A percentile compares a stretch with the other conserved stretches of the same genome.
phyloP scores from a whole-genome alignment of 2,888 invertebrate species.

The Oxytorus armatus region DNA sequence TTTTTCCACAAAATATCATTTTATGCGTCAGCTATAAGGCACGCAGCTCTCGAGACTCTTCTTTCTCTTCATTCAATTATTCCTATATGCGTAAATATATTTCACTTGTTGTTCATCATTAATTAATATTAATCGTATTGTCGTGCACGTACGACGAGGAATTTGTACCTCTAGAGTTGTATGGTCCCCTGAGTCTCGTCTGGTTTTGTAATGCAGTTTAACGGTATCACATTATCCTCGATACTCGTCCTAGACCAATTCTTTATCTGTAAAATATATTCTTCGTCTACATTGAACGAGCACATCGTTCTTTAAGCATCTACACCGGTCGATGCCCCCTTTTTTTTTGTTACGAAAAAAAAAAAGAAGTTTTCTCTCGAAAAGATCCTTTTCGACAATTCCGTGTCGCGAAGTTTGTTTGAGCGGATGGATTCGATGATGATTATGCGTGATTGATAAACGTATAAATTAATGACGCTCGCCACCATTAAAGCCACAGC shows the following conservation, averaged over 20 bases:
- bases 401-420: constrained; percentile 38
- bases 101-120: not conserved
- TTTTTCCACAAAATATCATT: constrained; percentile 20
- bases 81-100: constrained; percentile 7
- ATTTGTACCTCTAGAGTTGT: constrained; percentile 79
- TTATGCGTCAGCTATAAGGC: constrained; percentile 45
- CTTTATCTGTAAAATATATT: constrained; percentile 77
- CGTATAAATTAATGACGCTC: constrained; percentile 60
- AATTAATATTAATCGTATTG: constrained; percentile 41
- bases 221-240: constrained; percentile 81
- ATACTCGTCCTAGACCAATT: constrained; percentile 79
- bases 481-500: constrained; percentile 65
- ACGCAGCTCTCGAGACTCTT: constrained; percentile 16
- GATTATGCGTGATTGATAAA: constrained; percentile 58
- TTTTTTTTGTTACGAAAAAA: not conserved
- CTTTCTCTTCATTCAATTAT: constrained; percentile 9
- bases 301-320: constrained; percentile 16
- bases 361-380: not conserved
- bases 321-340: not conserved
- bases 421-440: constrained; percentile 47
- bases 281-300: constrained; percentile 49
- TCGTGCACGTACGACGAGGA: constrained; percentile 59
- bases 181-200: constrained; percentile 77
- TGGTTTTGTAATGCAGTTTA: constrained; percentile 79
- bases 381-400: too few species aligned